These are phyloP conservation scores for Urocyon cinereoargenteus DNA, from an alignment of 2,797 vertebrate species.

Conservation along the genomic window DNA sequence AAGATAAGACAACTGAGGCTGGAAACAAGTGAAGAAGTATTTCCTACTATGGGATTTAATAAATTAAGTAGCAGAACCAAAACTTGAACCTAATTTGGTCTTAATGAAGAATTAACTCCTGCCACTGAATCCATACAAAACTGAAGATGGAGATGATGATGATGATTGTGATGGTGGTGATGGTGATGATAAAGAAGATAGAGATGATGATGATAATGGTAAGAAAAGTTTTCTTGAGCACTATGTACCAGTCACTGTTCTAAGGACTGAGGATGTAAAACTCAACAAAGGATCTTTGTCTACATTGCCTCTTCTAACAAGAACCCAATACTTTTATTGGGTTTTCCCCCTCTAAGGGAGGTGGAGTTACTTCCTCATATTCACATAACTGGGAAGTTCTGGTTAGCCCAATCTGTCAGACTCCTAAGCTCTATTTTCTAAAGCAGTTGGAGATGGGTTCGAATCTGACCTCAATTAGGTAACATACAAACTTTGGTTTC, in stretches of 20 bases:
- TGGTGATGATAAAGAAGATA: not conserved
- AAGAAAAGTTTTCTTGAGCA: not conserved
- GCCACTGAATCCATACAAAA: not conserved
- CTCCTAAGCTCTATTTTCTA: not conserved
- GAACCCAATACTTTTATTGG: not conserved
- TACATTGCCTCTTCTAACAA: not conserved
- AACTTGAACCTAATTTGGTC: not conserved
- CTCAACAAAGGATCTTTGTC: not conserved
- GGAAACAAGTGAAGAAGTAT: not conserved
- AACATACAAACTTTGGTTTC: not conserved
- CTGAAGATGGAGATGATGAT: not conserved
- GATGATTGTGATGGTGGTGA: accelerated
- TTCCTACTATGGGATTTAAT: not conserved
- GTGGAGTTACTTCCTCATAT: accelerated
- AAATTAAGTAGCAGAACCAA: not conserved
- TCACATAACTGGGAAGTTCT: not conserved
- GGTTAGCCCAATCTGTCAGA: not conserved
- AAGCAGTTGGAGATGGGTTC: not conserved
- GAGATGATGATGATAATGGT: too few relatives aligned
- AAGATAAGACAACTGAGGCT: not conserved
- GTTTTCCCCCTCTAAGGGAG: not conserved
- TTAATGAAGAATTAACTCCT: not conserved
- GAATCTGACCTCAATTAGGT: not conserved
- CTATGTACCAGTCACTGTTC: not conserved
- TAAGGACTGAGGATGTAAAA: not conserved